These are phyloP conservation scores for Crematogaster levior DNA, from an alignment of 2,888 invertebrate species.

Conservation along the genomic window DNA sequence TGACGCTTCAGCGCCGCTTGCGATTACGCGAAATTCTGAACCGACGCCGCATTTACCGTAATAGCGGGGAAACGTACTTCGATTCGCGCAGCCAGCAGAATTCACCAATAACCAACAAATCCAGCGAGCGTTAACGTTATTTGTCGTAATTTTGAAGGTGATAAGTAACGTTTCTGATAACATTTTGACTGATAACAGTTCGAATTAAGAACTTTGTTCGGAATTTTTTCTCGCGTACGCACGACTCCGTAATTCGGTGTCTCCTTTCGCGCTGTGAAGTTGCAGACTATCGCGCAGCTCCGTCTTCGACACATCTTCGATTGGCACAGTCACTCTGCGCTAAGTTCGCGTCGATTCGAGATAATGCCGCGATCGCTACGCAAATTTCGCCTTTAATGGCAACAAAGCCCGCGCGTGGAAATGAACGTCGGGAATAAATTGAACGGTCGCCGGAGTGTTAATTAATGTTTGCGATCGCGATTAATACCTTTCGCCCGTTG, in stretches of 20 bases:
- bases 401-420: background rate
- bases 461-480: background rate
- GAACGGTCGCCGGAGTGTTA: background rate
- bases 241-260: background rate
- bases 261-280: background rate
- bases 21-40: background rate
- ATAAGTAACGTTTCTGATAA: too few relatives aligned
- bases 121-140: too few relatives aligned
- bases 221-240: background rate
- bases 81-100: background rate
- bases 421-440: background rate
- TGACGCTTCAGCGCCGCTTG: too few relatives aligned
- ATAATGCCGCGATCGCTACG: background rate
- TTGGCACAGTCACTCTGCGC: background rate
- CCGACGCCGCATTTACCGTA: too few relatives aligned
- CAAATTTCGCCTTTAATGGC: background rate
- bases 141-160: too few relatives aligned
- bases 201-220: background rate
- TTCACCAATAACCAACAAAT: too few relatives aligned
- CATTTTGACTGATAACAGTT: too few relatives aligned
- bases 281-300: background rate
- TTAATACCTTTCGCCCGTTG: background rate
- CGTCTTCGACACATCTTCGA: background rate
- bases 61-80: background rate
- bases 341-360: background rate